phyloP scores from a whole-genome alignment of 2,113 vertebrate genomes.

The Calyptommatus sinebrachiatus region DNA sequence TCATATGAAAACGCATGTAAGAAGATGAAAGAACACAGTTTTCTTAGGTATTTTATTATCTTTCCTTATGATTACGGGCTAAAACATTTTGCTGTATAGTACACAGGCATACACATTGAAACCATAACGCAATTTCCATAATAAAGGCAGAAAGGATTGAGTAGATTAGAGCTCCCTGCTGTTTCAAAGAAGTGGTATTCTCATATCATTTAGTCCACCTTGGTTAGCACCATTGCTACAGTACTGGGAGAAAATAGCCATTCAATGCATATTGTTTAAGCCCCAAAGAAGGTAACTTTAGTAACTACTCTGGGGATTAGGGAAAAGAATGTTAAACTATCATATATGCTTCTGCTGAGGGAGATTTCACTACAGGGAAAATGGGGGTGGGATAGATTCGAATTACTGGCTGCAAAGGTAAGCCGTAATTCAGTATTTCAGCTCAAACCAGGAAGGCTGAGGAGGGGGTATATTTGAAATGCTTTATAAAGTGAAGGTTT shows the following conservation, averaged over 20 bases:
- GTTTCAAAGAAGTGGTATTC: neutral
- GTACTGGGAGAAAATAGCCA: neutral
- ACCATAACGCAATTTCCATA: neutral
- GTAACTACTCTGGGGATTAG: neutral
- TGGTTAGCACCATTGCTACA: neutral
- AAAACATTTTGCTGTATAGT: neutral
- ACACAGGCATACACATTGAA: neutral
- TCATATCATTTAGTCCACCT: neutral
- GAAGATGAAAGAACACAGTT: slow-evolving; percentile 12
- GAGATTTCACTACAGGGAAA: neutral
- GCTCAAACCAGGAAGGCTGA: neutral
- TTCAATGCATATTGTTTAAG: neutral
- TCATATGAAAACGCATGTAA: neutral
- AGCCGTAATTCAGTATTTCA: neutral
- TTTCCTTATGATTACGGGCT: slow-evolving; percentile 14
- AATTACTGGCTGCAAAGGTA: neutral
- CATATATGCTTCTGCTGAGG: neutral
- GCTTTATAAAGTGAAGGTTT: neutral
- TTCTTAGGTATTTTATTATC: neutral
- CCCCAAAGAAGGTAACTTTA: neutral
- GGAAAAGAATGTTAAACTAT: neutral
- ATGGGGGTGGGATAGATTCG: neutral
- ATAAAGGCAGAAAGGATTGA: neutral
- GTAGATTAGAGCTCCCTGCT: slow-evolving; percentile 6
- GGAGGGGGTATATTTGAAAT: neutral